phyloP scores from a whole-genome alignment of 2,113 vertebrate genomes.

The Panthera tigris region DNA sequence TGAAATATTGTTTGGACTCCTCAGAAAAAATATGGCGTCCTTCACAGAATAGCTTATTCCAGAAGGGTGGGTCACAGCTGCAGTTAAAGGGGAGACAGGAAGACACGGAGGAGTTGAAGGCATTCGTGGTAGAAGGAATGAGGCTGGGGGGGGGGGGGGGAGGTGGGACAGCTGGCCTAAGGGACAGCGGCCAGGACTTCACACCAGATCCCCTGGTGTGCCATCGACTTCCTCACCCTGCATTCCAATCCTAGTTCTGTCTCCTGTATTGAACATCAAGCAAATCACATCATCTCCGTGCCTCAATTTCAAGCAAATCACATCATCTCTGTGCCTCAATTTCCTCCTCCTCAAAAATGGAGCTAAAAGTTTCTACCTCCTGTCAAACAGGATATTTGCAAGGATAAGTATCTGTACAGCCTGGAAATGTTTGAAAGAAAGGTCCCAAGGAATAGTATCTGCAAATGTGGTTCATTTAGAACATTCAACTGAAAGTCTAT shows the following conservation, averaged over 20 bases:
- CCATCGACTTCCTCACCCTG: background rate
- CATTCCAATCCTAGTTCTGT: background rate
- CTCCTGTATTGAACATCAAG: background rate
- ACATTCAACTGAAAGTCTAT: background rate
- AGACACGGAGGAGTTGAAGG: background rate
- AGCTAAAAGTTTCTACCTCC: constrained; percentile 15
- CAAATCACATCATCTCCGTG: constrained; percentile 28
- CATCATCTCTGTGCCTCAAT: background rate
- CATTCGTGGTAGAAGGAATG: background rate
- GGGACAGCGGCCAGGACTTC: background rate
- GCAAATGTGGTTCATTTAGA: constrained; percentile 11
- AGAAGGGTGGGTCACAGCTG: background rate
- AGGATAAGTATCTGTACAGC: constrained; percentile 16
- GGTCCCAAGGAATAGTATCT: background rate
- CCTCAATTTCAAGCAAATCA: constrained; percentile 46
- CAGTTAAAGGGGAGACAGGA: background rate
- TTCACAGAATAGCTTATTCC: constrained; percentile 1
- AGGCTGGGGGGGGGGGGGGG: background rate
- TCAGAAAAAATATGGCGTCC: background rate
- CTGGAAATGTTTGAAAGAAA: constrained; percentile 33
- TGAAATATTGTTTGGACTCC: background rate
- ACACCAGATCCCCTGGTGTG: background rate
- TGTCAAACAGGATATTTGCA: constrained; percentile 29
- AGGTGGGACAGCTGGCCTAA: background rate
- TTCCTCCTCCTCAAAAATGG: constrained; percentile 31